Evolutionary conservation across 2,797 vertebrate genomes (phyloP).

Genomic region (Pachyuromys duprasi): DNA sequence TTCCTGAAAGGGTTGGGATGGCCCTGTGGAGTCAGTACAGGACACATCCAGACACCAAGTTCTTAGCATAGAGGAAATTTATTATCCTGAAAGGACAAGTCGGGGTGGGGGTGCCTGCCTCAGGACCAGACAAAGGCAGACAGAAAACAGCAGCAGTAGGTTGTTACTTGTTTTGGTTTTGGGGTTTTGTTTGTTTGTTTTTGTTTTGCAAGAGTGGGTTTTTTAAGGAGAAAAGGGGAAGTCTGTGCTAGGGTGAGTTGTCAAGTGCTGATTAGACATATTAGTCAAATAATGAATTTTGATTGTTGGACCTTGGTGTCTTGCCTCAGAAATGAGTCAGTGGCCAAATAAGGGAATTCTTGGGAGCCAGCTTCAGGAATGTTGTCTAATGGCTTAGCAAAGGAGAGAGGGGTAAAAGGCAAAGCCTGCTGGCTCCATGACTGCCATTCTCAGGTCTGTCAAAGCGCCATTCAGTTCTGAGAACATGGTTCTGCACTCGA

Average conservation of each 20-base stretch:
- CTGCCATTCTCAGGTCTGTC: background rate
- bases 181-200: background rate
- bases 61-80: background rate
- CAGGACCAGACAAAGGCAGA: background rate
- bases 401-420: background rate
- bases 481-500: slow-evolving; percentile 40
- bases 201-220: background rate
- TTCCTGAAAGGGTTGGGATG: background rate
- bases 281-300: background rate
- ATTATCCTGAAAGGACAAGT: background rate
- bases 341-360: background rate
- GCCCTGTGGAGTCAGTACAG: background rate
- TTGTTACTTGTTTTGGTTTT: background rate
- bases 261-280: background rate
- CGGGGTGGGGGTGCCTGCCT: background rate
- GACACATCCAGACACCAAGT: background rate
- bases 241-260: background rate
- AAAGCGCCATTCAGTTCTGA: background rate
- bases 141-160: background rate
- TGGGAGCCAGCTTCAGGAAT: background rate
- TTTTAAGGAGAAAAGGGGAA: background rate
- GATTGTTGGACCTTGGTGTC: background rate
- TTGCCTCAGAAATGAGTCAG: background rate
- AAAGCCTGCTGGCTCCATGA: background rate
- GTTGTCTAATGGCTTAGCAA: background rate